Evolutionary conservation across 2,113 vertebrate species (phyloP).

Genomic region (Taxidea taxus): DNA sequence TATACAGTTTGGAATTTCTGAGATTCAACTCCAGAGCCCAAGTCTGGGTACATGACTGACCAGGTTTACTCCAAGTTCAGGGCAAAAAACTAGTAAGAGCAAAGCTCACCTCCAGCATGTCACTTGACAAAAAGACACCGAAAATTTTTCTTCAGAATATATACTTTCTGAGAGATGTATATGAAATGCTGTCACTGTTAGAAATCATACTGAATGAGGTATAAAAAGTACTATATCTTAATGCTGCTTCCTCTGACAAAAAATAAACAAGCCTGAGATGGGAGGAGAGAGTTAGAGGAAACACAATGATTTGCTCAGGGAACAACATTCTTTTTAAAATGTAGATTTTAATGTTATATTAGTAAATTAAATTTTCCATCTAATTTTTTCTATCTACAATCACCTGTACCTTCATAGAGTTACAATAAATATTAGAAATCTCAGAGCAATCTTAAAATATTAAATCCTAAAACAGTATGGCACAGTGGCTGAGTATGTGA

Average conservation of each 20-base stretch:
- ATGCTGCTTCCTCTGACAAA: not conserved
- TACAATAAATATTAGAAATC: conserved; percentile 5
- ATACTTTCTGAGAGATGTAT: not conserved
- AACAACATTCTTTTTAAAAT: not conserved
- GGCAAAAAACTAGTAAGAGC: not conserved
- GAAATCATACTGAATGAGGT: not conserved
- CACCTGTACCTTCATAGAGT: not conserved
- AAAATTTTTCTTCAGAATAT: not conserved
- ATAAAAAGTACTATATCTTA: not conserved
- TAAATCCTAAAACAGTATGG: not conserved
- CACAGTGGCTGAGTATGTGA: not conserved
- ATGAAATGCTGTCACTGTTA: not conserved
- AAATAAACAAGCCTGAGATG: not conserved
- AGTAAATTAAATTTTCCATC: not conserved
- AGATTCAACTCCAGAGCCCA: not conserved
- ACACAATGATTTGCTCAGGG: not conserved
- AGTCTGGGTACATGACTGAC: not conserved
- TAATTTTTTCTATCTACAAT: not conserved
- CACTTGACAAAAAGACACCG: not conserved
- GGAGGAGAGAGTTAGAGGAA: not conserved
- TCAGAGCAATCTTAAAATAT: not conserved
- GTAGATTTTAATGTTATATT: not conserved
- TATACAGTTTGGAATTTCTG: not conserved
- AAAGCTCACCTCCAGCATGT: not conserved
- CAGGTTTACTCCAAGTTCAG: not conserved